A percentile compares a stretch with the other conserved stretches of the same genome.
Evolutionary conservation across 2,888 invertebrate species (phyloP).

Genomic region (Agrotis exclamationis): DNA sequence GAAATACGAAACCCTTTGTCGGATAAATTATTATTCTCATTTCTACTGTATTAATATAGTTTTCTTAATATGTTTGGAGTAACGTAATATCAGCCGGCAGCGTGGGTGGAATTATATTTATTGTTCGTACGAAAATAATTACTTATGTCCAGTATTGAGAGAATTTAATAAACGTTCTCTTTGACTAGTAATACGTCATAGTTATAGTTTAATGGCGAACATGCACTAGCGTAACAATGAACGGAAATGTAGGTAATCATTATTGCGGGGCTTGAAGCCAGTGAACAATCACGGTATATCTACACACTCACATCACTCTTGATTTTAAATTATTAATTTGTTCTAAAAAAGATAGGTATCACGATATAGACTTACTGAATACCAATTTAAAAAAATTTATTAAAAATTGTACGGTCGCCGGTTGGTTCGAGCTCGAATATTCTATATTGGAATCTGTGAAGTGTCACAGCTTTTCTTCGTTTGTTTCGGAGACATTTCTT

Average conservation of each 20-base stretch:
- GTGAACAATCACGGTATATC: conserved; percentile 12
- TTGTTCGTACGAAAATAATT: not conserved
- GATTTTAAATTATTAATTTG: conserved; percentile 21
- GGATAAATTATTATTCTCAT: conserved; percentile 27
- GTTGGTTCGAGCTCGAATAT: conserved; percentile 75
- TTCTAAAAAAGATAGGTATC: not conserved
- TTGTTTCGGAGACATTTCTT: conserved; percentile 53
- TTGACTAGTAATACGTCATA: not conserved
- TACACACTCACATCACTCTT: not conserved
- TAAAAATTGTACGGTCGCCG: conserved; percentile 65
- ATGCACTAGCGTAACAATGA: conserved; percentile 30
- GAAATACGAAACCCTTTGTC: conserved; percentile 27
- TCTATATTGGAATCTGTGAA: conserved; percentile 82
- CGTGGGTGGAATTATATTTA: not conserved
- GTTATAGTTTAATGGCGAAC: conserved; percentile 16
- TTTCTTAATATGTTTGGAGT: conserved; percentile 12
- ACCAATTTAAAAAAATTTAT: too few relatives aligned
- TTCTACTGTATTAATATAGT: conserved; percentile 1
- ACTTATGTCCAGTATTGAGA: not conserved
- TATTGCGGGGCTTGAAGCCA: conserved; percentile 26
- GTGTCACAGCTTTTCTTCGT: conserved; percentile 60
- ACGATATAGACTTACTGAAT: too few relatives aligned
- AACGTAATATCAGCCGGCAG: not conserved
- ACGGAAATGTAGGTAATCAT: conserved; percentile 25
- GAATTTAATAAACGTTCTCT: not conserved